A percentile compares a stretch with the other conserved stretches of the same genome.
Evolutionary conservation across 2,797 vertebrate genomes (phyloP).

Genomic region (Notamacropus eugenii): DNA sequence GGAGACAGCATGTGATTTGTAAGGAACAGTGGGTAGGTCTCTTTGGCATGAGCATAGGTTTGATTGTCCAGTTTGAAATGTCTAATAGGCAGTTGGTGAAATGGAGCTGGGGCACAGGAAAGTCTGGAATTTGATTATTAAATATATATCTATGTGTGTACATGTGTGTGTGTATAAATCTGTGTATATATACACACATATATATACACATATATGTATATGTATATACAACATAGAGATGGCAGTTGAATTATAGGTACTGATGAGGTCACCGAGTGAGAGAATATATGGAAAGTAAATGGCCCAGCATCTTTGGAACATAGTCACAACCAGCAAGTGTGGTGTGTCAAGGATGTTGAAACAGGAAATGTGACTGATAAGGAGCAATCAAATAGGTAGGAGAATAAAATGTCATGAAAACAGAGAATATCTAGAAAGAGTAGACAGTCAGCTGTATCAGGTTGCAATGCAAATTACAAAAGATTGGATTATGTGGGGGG

Average conservation of each 20-base stretch:
- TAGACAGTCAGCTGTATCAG: neutral
- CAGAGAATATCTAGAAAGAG: neutral
- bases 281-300: neutral
- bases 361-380: neutral
- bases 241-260: neutral
- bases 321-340: neutral
- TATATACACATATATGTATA: neutral
- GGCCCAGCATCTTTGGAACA: neutral
- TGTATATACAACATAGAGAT: neutral
- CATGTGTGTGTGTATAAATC: too few relatives aligned
- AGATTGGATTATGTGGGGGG: neutral
- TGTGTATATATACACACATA: too few relatives aligned
- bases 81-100: neutral
- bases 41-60: neutral
- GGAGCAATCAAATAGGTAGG: neutral
- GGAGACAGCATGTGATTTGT: neutral
- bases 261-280: neutral
- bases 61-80: neutral
- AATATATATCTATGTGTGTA: neutral
- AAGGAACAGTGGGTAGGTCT: neutral
- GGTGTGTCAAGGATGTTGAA: neutral
- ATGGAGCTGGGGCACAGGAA: neutral
- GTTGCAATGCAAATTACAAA: neutral
- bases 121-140: neutral
- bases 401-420: neutral